Evolutionary conservation across 2,113 vertebrate genomes (phyloP).

Genomic region (Albula glossodonta): DNA sequence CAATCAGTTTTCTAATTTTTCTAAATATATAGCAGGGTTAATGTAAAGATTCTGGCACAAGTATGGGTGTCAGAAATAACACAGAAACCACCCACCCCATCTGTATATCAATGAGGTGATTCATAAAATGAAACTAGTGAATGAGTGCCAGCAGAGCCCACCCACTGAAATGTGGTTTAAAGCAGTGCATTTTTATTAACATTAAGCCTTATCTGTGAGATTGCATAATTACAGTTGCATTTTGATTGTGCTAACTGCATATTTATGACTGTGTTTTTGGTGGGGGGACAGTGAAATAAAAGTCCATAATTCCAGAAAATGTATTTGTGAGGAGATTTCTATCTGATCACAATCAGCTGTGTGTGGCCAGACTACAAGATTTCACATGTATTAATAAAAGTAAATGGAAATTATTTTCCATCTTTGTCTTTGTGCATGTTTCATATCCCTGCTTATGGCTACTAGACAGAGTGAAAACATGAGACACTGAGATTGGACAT

Average conservation of each 20-base stretch:
- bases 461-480: neutral
- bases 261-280: too few relatives aligned
- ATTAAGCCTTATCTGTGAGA: too few relatives aligned
- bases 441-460: neutral
- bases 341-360: too few relatives aligned
- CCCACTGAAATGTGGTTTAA: neutral
- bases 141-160: neutral
- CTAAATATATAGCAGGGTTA: neutral
- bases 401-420: too few relatives aligned
- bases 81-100: neutral
- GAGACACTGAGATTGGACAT: neutral
- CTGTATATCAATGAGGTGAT: neutral
- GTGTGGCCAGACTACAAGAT: too few relatives aligned
- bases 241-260: too few relatives aligned
- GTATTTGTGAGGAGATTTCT: too few relatives aligned
- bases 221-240: too few relatives aligned
- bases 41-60: neutral
- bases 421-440: too few relatives aligned
- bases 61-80: neutral
- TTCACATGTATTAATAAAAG: too few relatives aligned
- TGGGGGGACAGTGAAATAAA: too few relatives aligned
- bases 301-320: too few relatives aligned
- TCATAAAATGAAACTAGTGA: neutral
- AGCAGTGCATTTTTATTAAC: neutral
- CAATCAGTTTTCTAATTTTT: neutral